Conservation (phyloP, 2,797 vertebrate species). For the Mycteria americana region DNA sequence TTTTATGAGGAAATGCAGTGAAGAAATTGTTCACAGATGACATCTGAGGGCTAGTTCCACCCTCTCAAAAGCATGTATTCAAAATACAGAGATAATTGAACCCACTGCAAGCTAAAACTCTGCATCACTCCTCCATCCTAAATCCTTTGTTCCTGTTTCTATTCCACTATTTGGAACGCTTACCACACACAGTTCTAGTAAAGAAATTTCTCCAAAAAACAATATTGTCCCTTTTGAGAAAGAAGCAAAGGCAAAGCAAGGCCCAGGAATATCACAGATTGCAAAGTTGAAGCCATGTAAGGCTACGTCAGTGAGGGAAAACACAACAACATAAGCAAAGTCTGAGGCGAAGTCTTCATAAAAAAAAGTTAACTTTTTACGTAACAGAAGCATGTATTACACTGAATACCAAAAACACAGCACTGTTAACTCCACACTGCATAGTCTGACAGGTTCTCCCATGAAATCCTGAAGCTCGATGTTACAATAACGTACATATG, state of each 20-base stretch:
- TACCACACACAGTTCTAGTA: neutral
- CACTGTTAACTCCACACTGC: neutral
- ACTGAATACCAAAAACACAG: neutral
- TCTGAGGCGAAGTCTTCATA: neutral
- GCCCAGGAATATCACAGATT: neutral
- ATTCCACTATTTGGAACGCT: neutral
- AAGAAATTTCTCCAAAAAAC: neutral
- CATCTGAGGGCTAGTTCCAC: neutral
- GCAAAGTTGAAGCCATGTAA: neutral
- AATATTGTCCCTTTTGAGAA: neutral
- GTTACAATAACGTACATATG: neutral
- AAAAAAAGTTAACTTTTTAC: neutral
- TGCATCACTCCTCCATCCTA: neutral
- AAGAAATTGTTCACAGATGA: neutral
- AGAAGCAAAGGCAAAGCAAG: neutral
- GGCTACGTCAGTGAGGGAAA: neutral
- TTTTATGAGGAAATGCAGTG: neutral
- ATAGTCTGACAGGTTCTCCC: neutral
- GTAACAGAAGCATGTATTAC: neutral
- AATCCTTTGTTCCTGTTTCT: neutral
- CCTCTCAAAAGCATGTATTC: fast-evolving
- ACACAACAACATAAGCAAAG: neutral
- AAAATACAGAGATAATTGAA: neutral
- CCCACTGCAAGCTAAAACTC: neutral
- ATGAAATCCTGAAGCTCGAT: neutral